Percentiles rank a stretch among this genome's conserved stretches.
Evolutionary conservation across 2,888 invertebrate genomes (phyloP).

Genomic region (Caenorhabditis sp.): DNA sequence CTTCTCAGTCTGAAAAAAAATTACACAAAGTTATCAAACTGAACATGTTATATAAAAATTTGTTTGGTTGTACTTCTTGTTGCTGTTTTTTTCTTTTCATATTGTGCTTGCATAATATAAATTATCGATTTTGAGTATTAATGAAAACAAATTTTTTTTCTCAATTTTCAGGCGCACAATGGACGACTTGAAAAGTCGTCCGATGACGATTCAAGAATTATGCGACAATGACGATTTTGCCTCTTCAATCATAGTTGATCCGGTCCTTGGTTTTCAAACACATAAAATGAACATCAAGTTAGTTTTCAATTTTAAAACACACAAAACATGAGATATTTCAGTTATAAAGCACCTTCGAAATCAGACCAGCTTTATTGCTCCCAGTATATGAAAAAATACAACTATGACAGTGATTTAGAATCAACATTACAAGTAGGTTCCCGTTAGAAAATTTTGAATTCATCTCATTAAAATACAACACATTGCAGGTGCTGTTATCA

Average conservation of each 20-base stretch:
- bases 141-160: too few relatives aligned
- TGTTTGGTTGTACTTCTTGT: too few relatives aligned
- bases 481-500: conserved; percentile 77
- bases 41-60: too few relatives aligned
- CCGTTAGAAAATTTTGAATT: too few relatives aligned
- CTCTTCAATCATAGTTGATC: conserved; percentile 91
- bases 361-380: conserved; percentile 19
- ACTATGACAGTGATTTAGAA: conserved; percentile 38
- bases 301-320: not conserved
- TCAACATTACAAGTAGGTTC: conserved; percentile 38
- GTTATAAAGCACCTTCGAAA: not conserved
- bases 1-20: too few relatives aligned
- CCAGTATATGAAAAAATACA: conserved; percentile 41
- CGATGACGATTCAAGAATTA: not conserved
- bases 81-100: too few relatives aligned
- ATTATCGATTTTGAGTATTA: too few relatives aligned
- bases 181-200: conserved; percentile 1
- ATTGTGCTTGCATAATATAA: too few relatives aligned
- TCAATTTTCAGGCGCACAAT: not conserved
- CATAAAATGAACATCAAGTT: conserved; percentile 93
- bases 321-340: not conserved
- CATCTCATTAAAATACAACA: too few relatives aligned
- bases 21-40: too few relatives aligned
- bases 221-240: conserved; percentile 97
- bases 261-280: conserved; percentile 90